Base-by-base conservation (phyloP, 1,140 invertebrate genomes). In the Drosophila bifasciata region DNA sequence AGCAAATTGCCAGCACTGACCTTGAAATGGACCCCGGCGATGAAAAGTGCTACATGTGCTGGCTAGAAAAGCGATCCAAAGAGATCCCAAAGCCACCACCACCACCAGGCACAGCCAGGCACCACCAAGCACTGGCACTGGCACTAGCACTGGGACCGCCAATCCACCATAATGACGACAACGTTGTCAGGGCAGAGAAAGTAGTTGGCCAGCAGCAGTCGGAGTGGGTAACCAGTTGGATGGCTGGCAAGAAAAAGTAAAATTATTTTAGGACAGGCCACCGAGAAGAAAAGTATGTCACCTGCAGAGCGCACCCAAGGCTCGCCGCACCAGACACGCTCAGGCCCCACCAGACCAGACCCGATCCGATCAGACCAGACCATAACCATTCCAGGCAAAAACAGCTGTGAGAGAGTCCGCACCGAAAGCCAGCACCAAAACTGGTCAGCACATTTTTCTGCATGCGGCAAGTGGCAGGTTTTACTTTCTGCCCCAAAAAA, bases 251-350 rank as follows among this genome's bases (percentile, higher is more conserved):
- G 75, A 59, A 88, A 88, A 88, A 86, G 83, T 81, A 81, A 86
- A 86, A 86, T 88, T 86, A 86, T 86, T 86, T 88, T 86, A 78
- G 81, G 81, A 88, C 80, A 79, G 73, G 70, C 71, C 68, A 59
- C 55, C 49, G 56, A 72, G 63, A 84, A 72, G 63, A 84, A 84
- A 86, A 81, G 81, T 86, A 70, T 86, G 81, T 86, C 81, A 88
- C 81, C 83, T 86, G 81, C 83, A 74, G 73, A 74, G 73, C 58
- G 58, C 58, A 67, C 28, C 64, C 60, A 66, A 67, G 59, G 63
- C 63, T 41, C 28, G 45, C 21, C 28, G 28, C 28, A 28, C 25
- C 8, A 25, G 23, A 19, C 48, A 21, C 19, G 25, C 49, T 39
- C 46, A 23, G 8, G 41, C n/a, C 56, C 60, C 39, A 39, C 39